phyloP scores from a whole-genome alignment of 2,888 invertebrate genomes.

The Hyppa rectilinea region DNA sequence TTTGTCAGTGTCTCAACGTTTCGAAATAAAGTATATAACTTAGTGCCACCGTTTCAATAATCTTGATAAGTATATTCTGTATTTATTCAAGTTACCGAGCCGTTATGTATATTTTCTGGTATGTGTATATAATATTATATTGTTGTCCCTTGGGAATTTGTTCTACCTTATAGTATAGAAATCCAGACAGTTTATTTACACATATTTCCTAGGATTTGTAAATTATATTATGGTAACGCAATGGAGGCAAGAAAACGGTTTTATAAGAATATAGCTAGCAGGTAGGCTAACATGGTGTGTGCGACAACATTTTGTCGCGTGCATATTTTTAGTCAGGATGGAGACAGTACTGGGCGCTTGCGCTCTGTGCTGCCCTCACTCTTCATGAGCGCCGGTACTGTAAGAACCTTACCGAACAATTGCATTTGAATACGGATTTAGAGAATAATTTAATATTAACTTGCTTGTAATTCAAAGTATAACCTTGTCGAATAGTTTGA shows the following conservation, averaged over 20 bases:
- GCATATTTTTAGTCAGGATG: background rate
- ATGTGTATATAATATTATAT: slow-evolving; percentile 21
- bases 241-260: slow-evolving; percentile 12
- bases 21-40: background rate
- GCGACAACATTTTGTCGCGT: background rate
- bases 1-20: background rate
- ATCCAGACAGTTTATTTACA: slow-evolving; percentile 29
- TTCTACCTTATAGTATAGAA: slow-evolving; percentile 7
- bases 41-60: slow-evolving; percentile 2
- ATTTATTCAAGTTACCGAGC: slow-evolving; percentile 48
- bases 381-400: slow-evolving; percentile 18
- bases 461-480: slow-evolving; percentile 7
- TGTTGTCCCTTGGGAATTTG: slow-evolving; percentile 14
- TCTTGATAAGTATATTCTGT: slow-evolving; percentile 31
- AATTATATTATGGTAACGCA: slow-evolving; percentile 10
- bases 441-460: background rate
- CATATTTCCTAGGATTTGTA: slow-evolving; percentile 23
- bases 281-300: background rate
- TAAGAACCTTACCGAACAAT: background rate
- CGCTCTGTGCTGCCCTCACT: slow-evolving; percentile 25
- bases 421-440: background rate
- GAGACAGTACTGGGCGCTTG: slow-evolving; percentile 3
- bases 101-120: slow-evolving; percentile 18
- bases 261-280: slow-evolving; percentile 11
- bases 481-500: slow-evolving; percentile 10